Percentiles rank a stretch among this genome's conserved stretches.
Evolutionary conservation across 2,113 vertebrate genomes (phyloP).

Genomic region (Phyllopteryx taeniolatus): DNA sequence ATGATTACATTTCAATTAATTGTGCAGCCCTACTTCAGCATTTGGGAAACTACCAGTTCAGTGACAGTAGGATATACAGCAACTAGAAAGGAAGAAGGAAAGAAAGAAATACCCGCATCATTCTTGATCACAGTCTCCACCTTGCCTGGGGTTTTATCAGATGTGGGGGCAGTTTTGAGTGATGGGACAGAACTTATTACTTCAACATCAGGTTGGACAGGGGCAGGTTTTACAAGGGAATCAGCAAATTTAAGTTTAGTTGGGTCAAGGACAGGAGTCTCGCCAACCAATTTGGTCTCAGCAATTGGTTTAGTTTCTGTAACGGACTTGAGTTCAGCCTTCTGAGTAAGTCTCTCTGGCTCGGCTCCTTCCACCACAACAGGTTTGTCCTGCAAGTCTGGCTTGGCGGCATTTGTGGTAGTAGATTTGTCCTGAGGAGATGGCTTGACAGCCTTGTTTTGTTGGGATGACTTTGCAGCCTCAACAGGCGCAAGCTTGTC

Average conservation of each 20-base stretch:
- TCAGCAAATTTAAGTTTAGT: conserved; percentile 72
- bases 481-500: not conserved
- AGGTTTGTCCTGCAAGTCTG: not conserved
- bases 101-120: conserved; percentile 85
- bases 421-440: not conserved
- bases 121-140: conserved; percentile 87
- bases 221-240: conserved; percentile 57
- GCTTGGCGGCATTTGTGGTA: not conserved
- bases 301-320: conserved; percentile 3
- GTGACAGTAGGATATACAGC: conserved; percentile 14
- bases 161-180: conserved; percentile 56
- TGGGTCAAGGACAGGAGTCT: conserved; percentile 30
- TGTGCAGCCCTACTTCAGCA: not conserved
- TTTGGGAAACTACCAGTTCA: conserved; percentile 6
- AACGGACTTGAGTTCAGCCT: not conserved
- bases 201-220: conserved; percentile 50
- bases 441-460: not conserved
- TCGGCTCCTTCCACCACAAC: too few relatives aligned
- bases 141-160: conserved; percentile 73
- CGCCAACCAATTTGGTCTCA: conserved; percentile 4
- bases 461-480: not conserved
- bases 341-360: not conserved
- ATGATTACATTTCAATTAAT: too few relatives aligned
- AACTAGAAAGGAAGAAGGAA: conserved; percentile 54
- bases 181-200: conserved; percentile 35